Evolutionary conservation across 2,797 vertebrate species (phyloP).

Genomic region (Cirrhinus mrigala): DNA sequence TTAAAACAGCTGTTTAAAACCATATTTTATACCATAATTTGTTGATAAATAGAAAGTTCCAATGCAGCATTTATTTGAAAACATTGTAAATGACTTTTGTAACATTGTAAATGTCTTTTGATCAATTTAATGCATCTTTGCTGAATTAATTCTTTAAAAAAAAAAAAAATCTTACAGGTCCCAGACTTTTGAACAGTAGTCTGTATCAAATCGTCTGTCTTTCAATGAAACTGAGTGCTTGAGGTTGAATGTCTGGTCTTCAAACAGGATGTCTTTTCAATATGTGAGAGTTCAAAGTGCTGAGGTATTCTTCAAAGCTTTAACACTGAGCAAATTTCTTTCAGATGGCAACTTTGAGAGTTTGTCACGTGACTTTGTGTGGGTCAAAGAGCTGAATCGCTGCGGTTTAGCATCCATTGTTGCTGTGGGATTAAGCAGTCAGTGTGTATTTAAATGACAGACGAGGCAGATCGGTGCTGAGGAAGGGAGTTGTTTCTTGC

Average conservation of each 20-base stretch:
- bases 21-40: background rate
- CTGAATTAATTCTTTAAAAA: background rate
- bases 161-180: background rate
- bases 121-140: background rate
- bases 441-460: slow-evolving; percentile 45
- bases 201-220: slow-evolving; percentile 36
- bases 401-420: slow-evolving; percentile 36
- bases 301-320: slow-evolving; percentile 57
- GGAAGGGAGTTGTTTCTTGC: slow-evolving; percentile 26
- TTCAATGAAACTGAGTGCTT: slow-evolving; percentile 30
- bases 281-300: slow-evolving; percentile 58
- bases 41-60: background rate
- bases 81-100: background rate
- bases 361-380: slow-evolving; percentile 37
- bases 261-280: slow-evolving; percentile 60
- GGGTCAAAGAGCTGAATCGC: slow-evolving; percentile 18
- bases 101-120: background rate
- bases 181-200: background rate
- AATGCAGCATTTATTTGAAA: background rate
- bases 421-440: slow-evolving; percentile 38
- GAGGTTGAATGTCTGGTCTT: slow-evolving; percentile 52
- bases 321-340: slow-evolving; percentile 47
- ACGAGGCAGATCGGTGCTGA: slow-evolving; percentile 18
- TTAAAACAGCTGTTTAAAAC: background rate
- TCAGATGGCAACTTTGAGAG: slow-evolving; percentile 54